phyloP scores from a whole-genome alignment of 2,797 vertebrate genomes.

The Uromys caudimaculatus region DNA sequence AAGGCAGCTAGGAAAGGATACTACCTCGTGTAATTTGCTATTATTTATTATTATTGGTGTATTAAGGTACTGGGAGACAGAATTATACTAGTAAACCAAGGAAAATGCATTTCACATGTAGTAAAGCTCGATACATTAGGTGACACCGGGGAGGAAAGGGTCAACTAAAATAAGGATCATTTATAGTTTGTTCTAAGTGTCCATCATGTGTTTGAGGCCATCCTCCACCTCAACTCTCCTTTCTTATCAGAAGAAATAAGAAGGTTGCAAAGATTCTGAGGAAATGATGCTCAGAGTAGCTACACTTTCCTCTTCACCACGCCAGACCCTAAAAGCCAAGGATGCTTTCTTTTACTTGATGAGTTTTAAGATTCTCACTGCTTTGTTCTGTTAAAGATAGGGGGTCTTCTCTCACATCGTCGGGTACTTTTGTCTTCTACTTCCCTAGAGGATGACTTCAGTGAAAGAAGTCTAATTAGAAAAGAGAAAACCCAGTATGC shows the following conservation, averaged over 20 bases:
- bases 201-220: neutral
- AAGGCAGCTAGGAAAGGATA: neutral
- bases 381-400: neutral
- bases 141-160: neutral
- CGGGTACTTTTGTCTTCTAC: neutral
- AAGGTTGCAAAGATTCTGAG: neutral
- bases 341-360: neutral
- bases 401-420: neutral
- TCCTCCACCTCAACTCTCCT: neutral
- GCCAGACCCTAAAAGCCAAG: neutral
- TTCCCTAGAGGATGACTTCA: conserved; percentile 11
- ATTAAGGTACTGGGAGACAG: neutral
- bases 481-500: neutral
- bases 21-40: neutral
- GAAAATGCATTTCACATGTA: conserved; percentile 10
- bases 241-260: neutral
- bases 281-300: neutral
- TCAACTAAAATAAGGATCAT: neutral
- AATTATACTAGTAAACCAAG: neutral
- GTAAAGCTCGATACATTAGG: neutral
- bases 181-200: neutral
- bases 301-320: neutral
- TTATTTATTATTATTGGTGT: neutral
- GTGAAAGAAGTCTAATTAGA: neutral
- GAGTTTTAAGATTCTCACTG: conserved; percentile 11